Evolutionary conservation across 2,888 invertebrate genomes (phyloP).

Genomic region (Oscheius myriophilus): DNA sequence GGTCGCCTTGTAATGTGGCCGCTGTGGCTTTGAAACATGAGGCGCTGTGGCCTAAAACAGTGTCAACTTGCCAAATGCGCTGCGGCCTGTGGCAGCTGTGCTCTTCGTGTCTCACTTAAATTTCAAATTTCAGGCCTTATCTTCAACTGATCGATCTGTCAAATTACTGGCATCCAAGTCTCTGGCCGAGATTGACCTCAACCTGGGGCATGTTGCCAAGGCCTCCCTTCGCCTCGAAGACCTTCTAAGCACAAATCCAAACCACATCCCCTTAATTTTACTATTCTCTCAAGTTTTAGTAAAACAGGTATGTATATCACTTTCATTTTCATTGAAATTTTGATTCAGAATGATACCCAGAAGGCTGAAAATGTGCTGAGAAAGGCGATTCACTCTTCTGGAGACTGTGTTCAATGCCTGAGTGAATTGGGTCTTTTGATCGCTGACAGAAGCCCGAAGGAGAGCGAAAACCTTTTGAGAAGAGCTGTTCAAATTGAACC

Average conservation of each 20-base stretch:
- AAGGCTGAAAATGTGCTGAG: neutral
- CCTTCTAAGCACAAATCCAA: neutral
- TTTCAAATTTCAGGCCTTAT: neutral
- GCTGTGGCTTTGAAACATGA: too few relatives aligned
- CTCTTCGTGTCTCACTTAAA: constrained; percentile 71
- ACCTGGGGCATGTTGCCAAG: neutral
- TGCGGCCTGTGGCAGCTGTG: too few relatives aligned
- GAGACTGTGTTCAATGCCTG: constrained; percentile 6
- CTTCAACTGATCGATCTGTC: neutral
- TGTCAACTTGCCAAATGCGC: too few relatives aligned
- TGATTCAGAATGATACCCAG: neutral
- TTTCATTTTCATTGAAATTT: too few relatives aligned
- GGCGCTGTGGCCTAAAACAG: too few relatives aligned
- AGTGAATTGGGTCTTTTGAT: constrained; percentile 14
- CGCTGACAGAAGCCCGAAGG: neutral
- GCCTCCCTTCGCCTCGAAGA: neutral
- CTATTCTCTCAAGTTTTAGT: neutral
- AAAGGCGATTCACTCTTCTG: neutral
- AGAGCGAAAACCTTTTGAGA: constrained; percentile 17
- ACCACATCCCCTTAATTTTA: constrained; percentile 6
- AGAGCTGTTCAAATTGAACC: constrained; percentile 33
- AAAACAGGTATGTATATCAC: neutral
- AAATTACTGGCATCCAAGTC: neutral
- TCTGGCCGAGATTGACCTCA: constrained; percentile 7
- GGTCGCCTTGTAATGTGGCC: too few relatives aligned